Conservation (phyloP, 2,888 invertebrate genomes). For the Dasypogon diadema region DNA sequence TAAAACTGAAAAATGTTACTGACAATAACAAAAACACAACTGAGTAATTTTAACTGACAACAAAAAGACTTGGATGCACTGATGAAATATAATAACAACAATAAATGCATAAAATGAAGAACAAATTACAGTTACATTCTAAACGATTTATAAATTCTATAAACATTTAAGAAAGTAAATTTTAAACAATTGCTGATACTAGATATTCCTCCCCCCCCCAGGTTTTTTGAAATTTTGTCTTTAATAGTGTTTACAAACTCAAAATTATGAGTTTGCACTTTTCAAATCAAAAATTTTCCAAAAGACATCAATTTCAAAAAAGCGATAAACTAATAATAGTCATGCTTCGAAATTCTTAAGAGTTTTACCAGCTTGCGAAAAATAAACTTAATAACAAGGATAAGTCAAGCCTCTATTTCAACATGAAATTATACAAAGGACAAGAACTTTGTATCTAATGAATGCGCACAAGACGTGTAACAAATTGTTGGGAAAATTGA, state of each 20-base stretch:
- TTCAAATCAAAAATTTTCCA: background rate
- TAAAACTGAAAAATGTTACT: too few species aligned
- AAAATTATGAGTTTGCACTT: background rate
- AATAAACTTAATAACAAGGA: slow-evolving; percentile 18
- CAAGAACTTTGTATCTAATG: slow-evolving; percentile 39
- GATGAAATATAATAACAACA: too few species aligned
- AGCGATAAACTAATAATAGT: background rate
- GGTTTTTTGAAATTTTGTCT: too few species aligned
- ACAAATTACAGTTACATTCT: too few species aligned
- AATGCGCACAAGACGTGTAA: background rate
- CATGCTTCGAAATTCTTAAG: slow-evolving; percentile 8
- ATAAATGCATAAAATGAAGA: too few species aligned
- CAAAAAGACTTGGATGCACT: too few species aligned
- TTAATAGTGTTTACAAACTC: background rate
- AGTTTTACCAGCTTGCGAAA: slow-evolving; percentile 16
- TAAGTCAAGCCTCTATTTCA: slow-evolving; percentile 57
- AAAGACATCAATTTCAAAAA: background rate
- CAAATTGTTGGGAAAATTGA: too few species aligned
- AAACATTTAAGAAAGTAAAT: too few species aligned
- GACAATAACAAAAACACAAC: too few species aligned
- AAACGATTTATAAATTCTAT: background rate
- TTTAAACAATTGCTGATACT: too few species aligned
- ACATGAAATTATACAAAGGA: slow-evolving; percentile 45
- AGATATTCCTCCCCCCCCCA: too few species aligned
- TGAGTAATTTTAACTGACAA: too few species aligned